These are phyloP conservation scores for Anticlea derivata DNA, from an alignment of 2,888 invertebrate species.

Conservation along the genomic window DNA sequence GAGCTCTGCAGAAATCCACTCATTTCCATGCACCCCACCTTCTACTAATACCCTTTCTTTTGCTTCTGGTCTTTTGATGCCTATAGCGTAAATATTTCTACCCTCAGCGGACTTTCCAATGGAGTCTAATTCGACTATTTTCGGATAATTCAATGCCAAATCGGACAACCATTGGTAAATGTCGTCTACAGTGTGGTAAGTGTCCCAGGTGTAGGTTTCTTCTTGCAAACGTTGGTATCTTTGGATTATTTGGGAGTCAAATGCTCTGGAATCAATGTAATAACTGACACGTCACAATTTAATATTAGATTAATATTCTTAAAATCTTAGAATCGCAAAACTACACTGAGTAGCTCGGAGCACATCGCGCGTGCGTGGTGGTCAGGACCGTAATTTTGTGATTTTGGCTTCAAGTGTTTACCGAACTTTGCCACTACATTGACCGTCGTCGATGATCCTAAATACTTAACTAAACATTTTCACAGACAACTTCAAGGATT, in stretches of 20 bases:
- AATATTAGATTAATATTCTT: too few species aligned
- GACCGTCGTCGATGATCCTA: too few species aligned
- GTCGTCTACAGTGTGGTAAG: conserved; percentile 84
- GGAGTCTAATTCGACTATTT: conserved; percentile 53
- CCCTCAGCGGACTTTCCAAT: conserved; percentile 76
- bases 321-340: too few species aligned
- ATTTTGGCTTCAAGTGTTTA: too few species aligned
- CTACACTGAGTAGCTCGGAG: too few species aligned
- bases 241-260: conserved; percentile 49
- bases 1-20: conserved; percentile 88
- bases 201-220: conserved; percentile 69
- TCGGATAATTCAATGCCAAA: conserved; percentile 65
- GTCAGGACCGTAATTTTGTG: too few species aligned
- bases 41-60: conserved; percentile 82
- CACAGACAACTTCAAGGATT: too few species aligned
- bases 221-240: conserved; percentile 43
- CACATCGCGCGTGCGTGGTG: too few species aligned
- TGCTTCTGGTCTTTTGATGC: conserved; percentile 35
- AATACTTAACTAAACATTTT: too few species aligned
- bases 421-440: too few species aligned
- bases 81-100: conserved; percentile 60
- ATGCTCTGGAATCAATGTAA: conserved; percentile 61
- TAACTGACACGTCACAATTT: too few species aligned
- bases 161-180: conserved; percentile 84
- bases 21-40: conserved; percentile 88